Percentiles rank a stretch among this genome's conserved stretches.
These are phyloP conservation scores for Drosophila seguyi DNA, from an alignment of 1,140 invertebrate species.

Conservation along the genomic window DNA sequence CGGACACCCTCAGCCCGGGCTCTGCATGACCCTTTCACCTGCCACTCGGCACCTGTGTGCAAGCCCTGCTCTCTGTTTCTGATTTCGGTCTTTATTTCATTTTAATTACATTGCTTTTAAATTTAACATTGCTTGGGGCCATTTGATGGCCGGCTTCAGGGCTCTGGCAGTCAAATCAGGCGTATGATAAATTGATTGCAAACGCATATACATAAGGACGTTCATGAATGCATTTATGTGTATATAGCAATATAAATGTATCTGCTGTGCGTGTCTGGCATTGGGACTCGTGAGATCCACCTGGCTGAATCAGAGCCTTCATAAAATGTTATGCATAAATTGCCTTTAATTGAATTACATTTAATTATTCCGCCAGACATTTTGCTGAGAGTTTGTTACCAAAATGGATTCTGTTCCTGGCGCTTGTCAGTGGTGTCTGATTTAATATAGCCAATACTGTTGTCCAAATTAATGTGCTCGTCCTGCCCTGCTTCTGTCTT, in stretches of 20 bases:
- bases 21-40: conserved; percentile 11
- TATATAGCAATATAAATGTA: conserved; percentile 3
- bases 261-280: conserved; percentile 22
- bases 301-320: conserved; percentile 16
- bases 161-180: conserved; percentile 61
- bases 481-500: background rate
- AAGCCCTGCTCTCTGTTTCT: conserved; percentile 13
- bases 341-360: conserved; percentile 59
- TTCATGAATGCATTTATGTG: conserved; percentile 13
- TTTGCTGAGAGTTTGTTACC: conserved; percentile 7
- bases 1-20: background rate
- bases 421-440: conserved; percentile 28
- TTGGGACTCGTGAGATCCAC: conserved; percentile 21
- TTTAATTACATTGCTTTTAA: conserved; percentile 72
- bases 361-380: conserved; percentile 36
- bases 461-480: conserved; percentile 28
- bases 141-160: conserved; percentile 26
- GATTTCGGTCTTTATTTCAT: conserved; percentile 61
- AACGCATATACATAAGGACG: conserved; percentile 36
- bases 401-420: conserved; percentile 16
- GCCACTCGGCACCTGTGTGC: conserved; percentile 24
- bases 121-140: conserved; percentile 40
- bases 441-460: conserved; percentile 43
- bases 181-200: conserved; percentile 76
- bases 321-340: conserved; percentile 62